Conservation (phyloP, 2,113 vertebrate genomes). For the Dasyprocta punctata region DNA sequence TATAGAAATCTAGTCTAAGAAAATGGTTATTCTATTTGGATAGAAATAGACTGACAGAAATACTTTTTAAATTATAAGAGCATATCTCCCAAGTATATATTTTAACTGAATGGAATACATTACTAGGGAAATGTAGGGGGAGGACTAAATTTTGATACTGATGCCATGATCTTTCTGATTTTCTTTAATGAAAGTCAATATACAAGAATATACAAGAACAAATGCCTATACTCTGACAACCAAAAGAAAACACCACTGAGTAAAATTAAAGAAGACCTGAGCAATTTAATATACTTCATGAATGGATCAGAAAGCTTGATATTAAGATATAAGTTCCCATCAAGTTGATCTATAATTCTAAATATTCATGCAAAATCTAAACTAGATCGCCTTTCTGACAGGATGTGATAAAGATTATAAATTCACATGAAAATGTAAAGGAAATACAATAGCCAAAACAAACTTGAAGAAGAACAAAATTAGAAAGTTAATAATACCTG, state of each 20-base stretch:
- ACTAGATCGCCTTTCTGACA: background rate
- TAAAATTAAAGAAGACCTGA: background rate
- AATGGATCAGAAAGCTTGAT: background rate
- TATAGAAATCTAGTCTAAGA: conserved; percentile 12
- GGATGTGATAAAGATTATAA: conserved; percentile 14
- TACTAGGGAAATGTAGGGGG: background rate
- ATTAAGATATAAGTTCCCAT: background rate
- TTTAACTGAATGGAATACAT: background rate
- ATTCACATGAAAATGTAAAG: background rate
- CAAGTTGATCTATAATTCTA: background rate
- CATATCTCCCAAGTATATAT: background rate
- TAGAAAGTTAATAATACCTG: background rate
- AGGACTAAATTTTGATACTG: background rate
- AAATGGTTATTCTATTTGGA: background rate
- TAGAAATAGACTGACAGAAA: background rate
- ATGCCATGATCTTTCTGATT: background rate
- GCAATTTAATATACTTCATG: background rate
- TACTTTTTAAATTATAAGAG: conserved; percentile 14
- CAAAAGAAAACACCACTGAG: background rate
- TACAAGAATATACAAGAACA: background rate
- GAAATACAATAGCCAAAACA: background rate
- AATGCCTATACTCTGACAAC: background rate
- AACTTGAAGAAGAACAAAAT: background rate
- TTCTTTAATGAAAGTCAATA: background rate
- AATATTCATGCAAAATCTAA: background rate